Evolutionary conservation across 1,140 invertebrate species (phyloP), one percentile per base, ranked within the genome.

Genomic region (Gonatopus flavifemur): DNA sequence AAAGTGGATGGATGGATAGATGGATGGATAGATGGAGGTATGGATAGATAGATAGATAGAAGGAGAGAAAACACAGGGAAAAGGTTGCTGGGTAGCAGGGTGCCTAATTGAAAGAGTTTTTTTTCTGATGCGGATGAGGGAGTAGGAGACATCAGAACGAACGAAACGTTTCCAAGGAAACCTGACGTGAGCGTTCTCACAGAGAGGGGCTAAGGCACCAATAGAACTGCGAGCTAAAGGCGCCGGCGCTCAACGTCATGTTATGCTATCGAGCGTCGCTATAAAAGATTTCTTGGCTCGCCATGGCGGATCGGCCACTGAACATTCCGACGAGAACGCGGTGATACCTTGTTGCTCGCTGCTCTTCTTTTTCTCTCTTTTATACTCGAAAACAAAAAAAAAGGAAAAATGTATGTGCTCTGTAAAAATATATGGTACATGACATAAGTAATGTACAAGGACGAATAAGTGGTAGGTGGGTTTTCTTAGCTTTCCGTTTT

Each of bases 161-260:
- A 67, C 66, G 66, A 63, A 63, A 59, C 66, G 72, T 77, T 76
- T 70, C 74, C 75, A 72, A 66, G 75, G 73, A 67, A 71, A 76
- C 74, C 58, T 51, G 55, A 53, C 64, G 61, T 57, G 59, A 59
- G 58, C 38, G 50, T 50, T 60, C 60, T 60, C 52, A 38, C 56
- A 53, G 59, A 61, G 59, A 61, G 59, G 59, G 59, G 49, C 57
- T 59, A 49, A 51, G 59, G 59, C 57, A 60, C 59, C 59, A 62
- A 62, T 62, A 49, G 58, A 58, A 55, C 54, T 61, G 58, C 58
- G 39, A 61, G 58, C 42, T 50, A 62, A 61, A 62, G 59, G 60
- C 68, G 67, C 69, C 69, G 70, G 74, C 75, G 73, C 74, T 61
- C 52, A 57, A 40, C 55, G 52, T 43, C 59, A n/a, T n/a, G 55